A percentile compares a stretch with the other conserved stretches of the same genome.
These are phyloP conservation scores for Cabera pusaria DNA, from an alignment of 2,888 invertebrate species.

Conservation along the genomic window DNA sequence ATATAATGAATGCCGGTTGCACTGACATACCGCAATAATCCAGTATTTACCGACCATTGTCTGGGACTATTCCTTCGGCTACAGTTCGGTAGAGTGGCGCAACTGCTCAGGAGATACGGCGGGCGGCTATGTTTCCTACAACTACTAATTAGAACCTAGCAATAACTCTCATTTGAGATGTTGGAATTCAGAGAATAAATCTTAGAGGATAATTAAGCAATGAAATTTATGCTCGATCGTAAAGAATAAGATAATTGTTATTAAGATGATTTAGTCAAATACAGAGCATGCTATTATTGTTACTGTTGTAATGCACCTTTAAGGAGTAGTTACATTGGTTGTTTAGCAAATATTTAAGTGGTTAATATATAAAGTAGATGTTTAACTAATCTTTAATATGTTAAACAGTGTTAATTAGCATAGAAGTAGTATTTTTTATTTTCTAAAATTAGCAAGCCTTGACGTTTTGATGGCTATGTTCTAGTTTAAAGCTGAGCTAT, in stretches of 20 bases:
- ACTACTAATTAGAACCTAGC: conserved; percentile 25
- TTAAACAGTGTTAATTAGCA: too few species aligned
- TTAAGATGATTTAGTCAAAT: too few species aligned
- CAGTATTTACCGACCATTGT: conserved; percentile 60
- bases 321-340: too few species aligned
- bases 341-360: too few species aligned
- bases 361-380: too few species aligned
- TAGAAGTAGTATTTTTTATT: too few species aligned
- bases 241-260: too few species aligned
- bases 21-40: conserved; percentile 52
- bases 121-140: conserved; percentile 17
- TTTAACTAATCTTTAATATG: too few species aligned
- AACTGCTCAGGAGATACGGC: conserved; percentile 23
- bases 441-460: conserved; percentile 9
- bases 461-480: conserved; percentile 6
- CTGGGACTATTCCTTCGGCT: conserved; percentile 29
- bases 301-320: too few species aligned
- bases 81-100: conserved; percentile 21
- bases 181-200: conserved; percentile 12
- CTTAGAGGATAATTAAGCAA: conserved; percentile 5
- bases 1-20: conserved; percentile 52
- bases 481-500: conserved; percentile 8
- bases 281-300: too few species aligned
- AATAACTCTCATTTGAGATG: conserved; percentile 16
- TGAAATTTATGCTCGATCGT: conserved; percentile 1